Base-by-base conservation (phyloP, 2,113 vertebrate species). In the Leuciscus idus region DNA sequence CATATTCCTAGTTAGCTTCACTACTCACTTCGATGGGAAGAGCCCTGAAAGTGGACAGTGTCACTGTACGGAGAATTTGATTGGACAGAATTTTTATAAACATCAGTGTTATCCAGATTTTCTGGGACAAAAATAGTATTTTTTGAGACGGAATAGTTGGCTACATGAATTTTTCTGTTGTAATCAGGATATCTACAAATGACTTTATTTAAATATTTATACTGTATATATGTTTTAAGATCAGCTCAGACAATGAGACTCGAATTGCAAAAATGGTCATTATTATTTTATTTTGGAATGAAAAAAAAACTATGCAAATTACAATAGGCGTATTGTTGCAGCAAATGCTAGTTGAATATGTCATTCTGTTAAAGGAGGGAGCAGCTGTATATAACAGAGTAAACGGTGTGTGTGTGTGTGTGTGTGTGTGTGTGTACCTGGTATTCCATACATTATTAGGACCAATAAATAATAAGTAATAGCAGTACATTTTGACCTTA, bases 1-100 rank as follows among this genome's bases (percentile, higher is more conserved):
- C 28, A 77, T 30, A 33, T 33, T 52, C 48, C 75, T 77, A 30
- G 75, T 77, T 77, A 50, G 28, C 50, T 21, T 77, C 50, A 33
- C 75, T 77, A 21, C 30, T 30, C 75, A 55, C 28, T 28, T 48
- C 0, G 43, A 48, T 55, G 48, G 50, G 15, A 1, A 48, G 26
- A 21, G 19, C 70, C 30, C n/a, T 28, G 5, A 1, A 68, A 26
- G 3, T 64, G 62, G 26, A 64, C n/a, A 13, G n/a, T 28, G 4
- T 62, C 11, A 62, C 61, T 62, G 62, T 64, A 28, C 1, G 26
- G 62, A 28, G n/a, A 26, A 64, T 64, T 17, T 66, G 9, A 72
- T 39, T 72, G 36, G 36, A 21, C 28, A 21, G 4, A 57, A 23
- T 33, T 33, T 39, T 70, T 70, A 33, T 39, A 33, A 70, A 39